phyloP scores from a whole-genome alignment of 92 coral and sea anemone species.

The Diadumene lineata region DNA sequence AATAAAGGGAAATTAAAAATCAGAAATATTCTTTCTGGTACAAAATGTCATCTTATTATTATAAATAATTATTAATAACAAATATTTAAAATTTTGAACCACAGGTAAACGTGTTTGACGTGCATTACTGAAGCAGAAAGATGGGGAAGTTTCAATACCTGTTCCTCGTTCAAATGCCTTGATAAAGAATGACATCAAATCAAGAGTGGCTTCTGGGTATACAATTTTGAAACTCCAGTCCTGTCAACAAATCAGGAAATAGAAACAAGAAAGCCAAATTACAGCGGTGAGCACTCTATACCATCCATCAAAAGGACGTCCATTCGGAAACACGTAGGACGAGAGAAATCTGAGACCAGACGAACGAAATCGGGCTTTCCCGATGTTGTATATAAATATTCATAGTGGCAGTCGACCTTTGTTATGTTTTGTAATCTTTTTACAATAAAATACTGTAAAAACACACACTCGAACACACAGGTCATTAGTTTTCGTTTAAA shows the following conservation, averaged over 20 bases:
- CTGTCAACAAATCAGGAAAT: neutral
- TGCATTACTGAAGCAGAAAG: slow-evolving; percentile 16
- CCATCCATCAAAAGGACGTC: slow-evolving; percentile 3
- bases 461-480: too few species aligned
- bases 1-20: neutral
- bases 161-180: slow-evolving; percentile 1
- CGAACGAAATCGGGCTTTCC: neutral
- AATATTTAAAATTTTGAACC: neutral
- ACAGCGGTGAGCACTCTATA: slow-evolving; percentile 11
- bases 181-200: slow-evolving; percentile 7
- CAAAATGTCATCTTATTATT: neutral
- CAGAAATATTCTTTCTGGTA: neutral
- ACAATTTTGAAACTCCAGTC: slow-evolving; percentile 16
- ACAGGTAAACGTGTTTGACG: slow-evolving; percentile 13
- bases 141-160: slow-evolving; percentile 11
- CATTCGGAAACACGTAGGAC: neutral
- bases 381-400: too few species aligned
- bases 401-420: too few species aligned
- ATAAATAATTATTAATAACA: neutral
- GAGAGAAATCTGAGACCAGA: neutral
- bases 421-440: too few species aligned
- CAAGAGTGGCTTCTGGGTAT: slow-evolving; percentile 15
- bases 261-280: neutral
- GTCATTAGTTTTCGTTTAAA: too few species aligned
- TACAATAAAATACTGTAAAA: too few species aligned